These are phyloP conservation scores for Malurus melanocephalus DNA, from an alignment of 2,113 vertebrate species.

Conservation along the genomic window DNA sequence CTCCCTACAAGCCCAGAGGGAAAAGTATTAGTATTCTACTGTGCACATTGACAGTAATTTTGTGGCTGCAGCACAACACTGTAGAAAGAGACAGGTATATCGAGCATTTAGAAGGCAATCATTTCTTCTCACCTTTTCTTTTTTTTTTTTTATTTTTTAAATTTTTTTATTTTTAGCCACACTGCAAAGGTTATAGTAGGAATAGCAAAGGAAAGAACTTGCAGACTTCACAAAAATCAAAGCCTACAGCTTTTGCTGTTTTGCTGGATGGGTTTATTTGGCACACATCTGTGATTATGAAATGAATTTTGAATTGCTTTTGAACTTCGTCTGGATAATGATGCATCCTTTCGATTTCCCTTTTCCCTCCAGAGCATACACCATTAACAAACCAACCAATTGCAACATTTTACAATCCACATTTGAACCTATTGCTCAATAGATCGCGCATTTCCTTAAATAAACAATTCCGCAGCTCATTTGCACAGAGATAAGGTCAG, in stretches of 20 bases:
- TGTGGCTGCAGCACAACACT: neutral
- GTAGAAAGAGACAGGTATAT: neutral
- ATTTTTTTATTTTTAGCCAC: neutral
- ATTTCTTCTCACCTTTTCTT: neutral
- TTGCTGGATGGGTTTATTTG: neutral
- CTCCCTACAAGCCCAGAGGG: neutral
- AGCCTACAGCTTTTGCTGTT: conserved; percentile 18
- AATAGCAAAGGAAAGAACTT: conserved; percentile 20
- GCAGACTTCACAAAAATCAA: conserved; percentile 15
- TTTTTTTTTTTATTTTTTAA: neutral
- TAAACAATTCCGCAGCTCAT: neutral
- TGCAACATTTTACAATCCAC: neutral
- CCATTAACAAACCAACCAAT: conserved; percentile 2
- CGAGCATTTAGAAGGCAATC: neutral
- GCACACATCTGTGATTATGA: conserved; percentile 16
- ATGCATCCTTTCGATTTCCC: conserved; percentile 30
- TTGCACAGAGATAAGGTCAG: neutral
- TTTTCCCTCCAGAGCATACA: neutral
- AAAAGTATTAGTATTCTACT: neutral
- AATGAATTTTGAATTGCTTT: conserved; percentile 34
- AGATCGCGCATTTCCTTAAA: neutral
- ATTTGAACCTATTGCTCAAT: conserved; percentile 15
- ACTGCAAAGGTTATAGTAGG: neutral
- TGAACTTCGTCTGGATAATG: conserved; percentile 7
- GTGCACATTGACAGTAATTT: neutral